A percentile compares a stretch with the other conserved stretches of the same genome.
These are phyloP conservation scores for Rhimphoctona megacephalus DNA, from an alignment of 2,888 invertebrate genomes.

Conservation along the genomic window DNA sequence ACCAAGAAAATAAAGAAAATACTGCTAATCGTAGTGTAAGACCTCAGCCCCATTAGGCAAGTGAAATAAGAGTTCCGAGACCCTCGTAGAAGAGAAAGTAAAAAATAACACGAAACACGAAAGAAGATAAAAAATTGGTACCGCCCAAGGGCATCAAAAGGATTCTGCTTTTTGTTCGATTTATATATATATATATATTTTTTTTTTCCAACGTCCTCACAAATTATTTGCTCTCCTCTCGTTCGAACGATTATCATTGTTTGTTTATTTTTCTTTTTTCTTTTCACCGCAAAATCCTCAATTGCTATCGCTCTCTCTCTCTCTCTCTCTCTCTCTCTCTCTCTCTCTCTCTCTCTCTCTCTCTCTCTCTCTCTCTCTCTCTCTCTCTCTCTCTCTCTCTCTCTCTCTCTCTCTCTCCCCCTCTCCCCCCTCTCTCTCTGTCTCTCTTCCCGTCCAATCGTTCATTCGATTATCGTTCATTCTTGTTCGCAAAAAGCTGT, in stretches of 20 bases:
- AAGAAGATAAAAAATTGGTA: slow-evolving; percentile 70
- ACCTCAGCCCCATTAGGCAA: slow-evolving; percentile 81
- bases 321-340: slow-evolving; percentile 36
- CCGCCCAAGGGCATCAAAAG: slow-evolving; percentile 78
- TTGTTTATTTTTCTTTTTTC: background rate
- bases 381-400: slow-evolving; percentile 34
- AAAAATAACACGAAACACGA: slow-evolving; percentile 44
- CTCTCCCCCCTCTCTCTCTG: too few relatives aligned
- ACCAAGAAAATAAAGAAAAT: slow-evolving; percentile 69
- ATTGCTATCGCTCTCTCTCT: slow-evolving; percentile 46
- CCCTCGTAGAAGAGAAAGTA: slow-evolving; percentile 78
- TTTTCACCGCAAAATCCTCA: slow-evolving; percentile 43
- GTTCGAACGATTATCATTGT: slow-evolving; percentile 11
- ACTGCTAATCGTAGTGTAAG: slow-evolving; percentile 82
- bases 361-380: slow-evolving; percentile 50
- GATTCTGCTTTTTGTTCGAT: slow-evolving; percentile 77
- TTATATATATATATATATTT: slow-evolving; percentile 28
- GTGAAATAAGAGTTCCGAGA: slow-evolving; percentile 77
- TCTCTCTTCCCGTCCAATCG: slow-evolving; percentile 64
- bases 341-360: slow-evolving; percentile 33
- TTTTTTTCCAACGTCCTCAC: slow-evolving; percentile 16
- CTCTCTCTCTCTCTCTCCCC: slow-evolving; percentile 39
- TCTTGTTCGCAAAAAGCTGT: slow-evolving; percentile 77
- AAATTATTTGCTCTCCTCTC: slow-evolving; percentile 21
- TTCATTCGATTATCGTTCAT: slow-evolving; percentile 66